Evolutionary conservation across 2,888 invertebrate genomes (phyloP).

Genomic region (Drosophila infuscata): DNA sequence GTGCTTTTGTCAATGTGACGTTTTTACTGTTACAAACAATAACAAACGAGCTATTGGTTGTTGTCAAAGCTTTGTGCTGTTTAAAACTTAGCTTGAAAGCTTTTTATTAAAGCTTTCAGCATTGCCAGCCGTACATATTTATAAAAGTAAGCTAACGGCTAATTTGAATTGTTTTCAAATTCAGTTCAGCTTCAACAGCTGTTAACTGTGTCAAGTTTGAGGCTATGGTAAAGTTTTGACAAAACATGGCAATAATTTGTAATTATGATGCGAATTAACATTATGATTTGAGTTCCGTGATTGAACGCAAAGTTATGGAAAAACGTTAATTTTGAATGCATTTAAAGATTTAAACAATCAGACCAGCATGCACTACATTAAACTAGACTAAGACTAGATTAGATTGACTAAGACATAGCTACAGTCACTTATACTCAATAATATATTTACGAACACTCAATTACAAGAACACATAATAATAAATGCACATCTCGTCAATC

Average conservation of each 20-base stretch:
- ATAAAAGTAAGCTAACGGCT: constrained; percentile 14
- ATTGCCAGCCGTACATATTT: constrained; percentile 31
- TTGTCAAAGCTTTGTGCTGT: constrained; percentile 6
- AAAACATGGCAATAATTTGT: neutral
- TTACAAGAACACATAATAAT: constrained; percentile 6
- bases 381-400: neutral
- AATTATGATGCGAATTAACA: neutral
- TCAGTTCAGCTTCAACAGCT: neutral
- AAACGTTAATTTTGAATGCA: constrained; percentile 2
- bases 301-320: neutral
- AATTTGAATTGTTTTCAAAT: neutral
- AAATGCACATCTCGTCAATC: constrained; percentile 27
- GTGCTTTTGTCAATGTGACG: constrained; percentile 1
- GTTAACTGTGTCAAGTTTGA: constrained; percentile 3
- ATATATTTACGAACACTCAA: constrained; percentile 1
- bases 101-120: constrained; percentile 14
- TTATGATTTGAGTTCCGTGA: neutral
- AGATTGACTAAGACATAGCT: constrained; percentile 7
- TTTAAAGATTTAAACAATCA: neutral
- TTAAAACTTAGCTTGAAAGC: constrained; percentile 32
- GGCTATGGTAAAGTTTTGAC: neutral
- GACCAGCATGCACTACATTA: neutral
- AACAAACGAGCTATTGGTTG: constrained; percentile 37
- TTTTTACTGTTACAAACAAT: constrained; percentile 29
- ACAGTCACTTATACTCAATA: neutral